Percentiles rank a stretch among this genome's conserved stretches.
Conservation (phyloP, 2,113 vertebrate genomes). For the Dendropsophus ebraccatus region DNA sequence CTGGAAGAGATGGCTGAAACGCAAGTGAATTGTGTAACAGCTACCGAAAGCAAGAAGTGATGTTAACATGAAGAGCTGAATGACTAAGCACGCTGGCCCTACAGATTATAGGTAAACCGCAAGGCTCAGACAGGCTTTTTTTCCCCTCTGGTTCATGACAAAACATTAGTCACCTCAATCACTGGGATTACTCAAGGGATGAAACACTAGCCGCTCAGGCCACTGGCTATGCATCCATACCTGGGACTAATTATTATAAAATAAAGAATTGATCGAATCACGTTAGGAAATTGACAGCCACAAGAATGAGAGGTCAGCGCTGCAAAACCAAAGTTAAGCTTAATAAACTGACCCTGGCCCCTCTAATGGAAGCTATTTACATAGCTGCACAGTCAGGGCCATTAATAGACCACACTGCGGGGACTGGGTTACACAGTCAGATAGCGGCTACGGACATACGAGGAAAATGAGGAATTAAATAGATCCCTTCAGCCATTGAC, state of each 20-base stretch:
- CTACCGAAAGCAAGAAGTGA: neutral
- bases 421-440: neutral
- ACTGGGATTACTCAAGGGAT: constrained; percentile 51
- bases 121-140: constrained; percentile 7
- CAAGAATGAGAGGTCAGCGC: constrained; percentile 43
- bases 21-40: neutral
- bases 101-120: constrained; percentile 35
- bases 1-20: neutral
- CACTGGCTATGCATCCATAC: constrained; percentile 46
- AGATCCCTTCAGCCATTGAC: no score
- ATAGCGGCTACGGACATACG: neutral
- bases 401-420: constrained; percentile 21
- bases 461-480: neutral
- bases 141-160: constrained; percentile 28
- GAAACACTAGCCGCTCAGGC: constrained; percentile 35
- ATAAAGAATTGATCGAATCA: constrained; percentile 41
- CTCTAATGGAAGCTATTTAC: constrained; percentile 22
- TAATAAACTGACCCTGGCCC: constrained; percentile 33
- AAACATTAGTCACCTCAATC: constrained; percentile 58
- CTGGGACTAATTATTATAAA: constrained; percentile 54
- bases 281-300: constrained; percentile 38
- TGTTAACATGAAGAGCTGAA: constrained; percentile 9
- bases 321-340: constrained; percentile 30
- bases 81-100: constrained; percentile 45
- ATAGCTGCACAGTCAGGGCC: constrained; percentile 8